These are phyloP conservation scores for Neodiprion virginianus DNA, from an alignment of 1,140 invertebrate species.

Conservation along the genomic window DNA sequence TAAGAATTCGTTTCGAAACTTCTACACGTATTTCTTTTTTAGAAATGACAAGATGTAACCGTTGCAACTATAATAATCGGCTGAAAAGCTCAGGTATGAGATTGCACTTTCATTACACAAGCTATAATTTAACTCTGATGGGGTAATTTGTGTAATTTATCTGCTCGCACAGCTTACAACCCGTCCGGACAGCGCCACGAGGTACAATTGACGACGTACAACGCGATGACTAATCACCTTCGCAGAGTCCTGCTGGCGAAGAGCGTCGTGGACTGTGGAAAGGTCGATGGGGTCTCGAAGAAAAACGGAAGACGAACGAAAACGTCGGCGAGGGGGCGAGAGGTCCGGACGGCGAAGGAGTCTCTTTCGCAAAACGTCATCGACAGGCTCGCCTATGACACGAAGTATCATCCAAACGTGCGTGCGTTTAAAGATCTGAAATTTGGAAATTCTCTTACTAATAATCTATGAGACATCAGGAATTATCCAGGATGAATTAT, in stretches of 20 bases:
- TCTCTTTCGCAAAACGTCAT: conserved; percentile 45
- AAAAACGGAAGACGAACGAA: conserved; percentile 31
- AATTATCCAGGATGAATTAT: no score
- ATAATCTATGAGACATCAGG: no score
- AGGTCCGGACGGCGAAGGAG: conserved; percentile 25
- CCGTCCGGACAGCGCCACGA: conserved; percentile 51
- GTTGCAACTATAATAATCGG: conserved; percentile 36
- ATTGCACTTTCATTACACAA: background rate
- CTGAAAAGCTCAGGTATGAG: conserved; percentile 47
- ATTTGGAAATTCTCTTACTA: no score
- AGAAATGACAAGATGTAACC: conserved; percentile 48
- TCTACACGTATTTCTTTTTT: no score
- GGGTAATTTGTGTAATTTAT: background rate
- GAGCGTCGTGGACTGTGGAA: conserved; percentile 50
- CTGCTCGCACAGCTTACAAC: conserved; percentile 43
- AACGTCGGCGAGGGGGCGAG: conserved; percentile 26
- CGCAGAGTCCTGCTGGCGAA: conserved; percentile 52
- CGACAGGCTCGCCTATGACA: conserved; percentile 53
- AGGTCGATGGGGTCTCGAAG: conserved; percentile 41
- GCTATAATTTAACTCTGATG: no score
- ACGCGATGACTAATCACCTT: conserved; percentile 51
- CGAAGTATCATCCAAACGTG: conserved; percentile 51
- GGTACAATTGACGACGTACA: conserved; percentile 51
- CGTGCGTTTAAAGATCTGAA: conserved; percentile 17
- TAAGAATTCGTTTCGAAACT: no score